Percentiles rank a stretch among this genome's conserved stretches.
These are phyloP conservation scores for Mesitornis unicolor DNA, from an alignment of 2,113 vertebrate species.

Conservation along the genomic window DNA sequence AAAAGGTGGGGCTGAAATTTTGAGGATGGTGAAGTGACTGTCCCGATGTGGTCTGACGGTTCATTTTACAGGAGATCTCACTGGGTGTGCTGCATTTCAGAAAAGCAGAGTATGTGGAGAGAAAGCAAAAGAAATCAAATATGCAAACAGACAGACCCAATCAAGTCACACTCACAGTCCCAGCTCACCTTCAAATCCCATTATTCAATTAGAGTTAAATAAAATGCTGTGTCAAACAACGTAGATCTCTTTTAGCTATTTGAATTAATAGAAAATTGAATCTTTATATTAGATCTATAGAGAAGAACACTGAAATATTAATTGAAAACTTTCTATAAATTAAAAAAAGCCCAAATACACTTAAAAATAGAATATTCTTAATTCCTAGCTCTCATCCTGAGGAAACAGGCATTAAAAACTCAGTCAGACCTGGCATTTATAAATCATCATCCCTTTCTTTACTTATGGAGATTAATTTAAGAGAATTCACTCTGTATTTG, in stretches of 20 bases:
- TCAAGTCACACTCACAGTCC: neutral
- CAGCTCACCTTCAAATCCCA: neutral
- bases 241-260: neutral
- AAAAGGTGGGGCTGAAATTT: neutral
- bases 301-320: neutral
- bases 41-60: neutral
- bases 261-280: neutral
- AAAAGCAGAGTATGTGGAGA: neutral
- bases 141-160: neutral
- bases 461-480: constrained; percentile 6
- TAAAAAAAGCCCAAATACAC: neutral
- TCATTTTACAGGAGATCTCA: neutral
- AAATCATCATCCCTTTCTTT: constrained; percentile 10
- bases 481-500: neutral
- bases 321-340: neutral
- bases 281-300: neutral
- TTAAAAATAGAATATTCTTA: neutral
- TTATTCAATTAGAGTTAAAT: neutral
- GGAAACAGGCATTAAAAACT: neutral
- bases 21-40: neutral
- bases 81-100: neutral
- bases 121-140: neutral
- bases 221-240: neutral
- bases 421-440: neutral
- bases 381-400: neutral